These are phyloP conservation scores for Malaclemys terrapin DNA, from an alignment of 2,113 vertebrate species.

Conservation along the genomic window DNA sequence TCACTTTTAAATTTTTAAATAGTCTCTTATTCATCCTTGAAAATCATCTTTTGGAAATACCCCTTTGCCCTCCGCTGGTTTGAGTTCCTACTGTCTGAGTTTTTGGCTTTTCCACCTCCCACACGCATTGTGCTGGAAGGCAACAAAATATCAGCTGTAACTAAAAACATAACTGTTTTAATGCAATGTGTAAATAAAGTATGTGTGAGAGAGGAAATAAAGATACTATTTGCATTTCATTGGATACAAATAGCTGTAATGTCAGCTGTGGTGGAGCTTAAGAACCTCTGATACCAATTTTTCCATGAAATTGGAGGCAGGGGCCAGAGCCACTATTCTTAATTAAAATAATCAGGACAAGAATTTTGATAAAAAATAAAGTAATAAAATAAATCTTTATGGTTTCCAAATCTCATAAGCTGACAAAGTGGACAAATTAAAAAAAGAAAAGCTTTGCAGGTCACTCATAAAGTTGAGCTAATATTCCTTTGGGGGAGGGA, in stretches of 20 bases:
- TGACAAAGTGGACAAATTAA: neutral
- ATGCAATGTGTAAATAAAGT: neutral
- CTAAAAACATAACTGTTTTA: neutral
- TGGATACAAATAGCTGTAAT: accelerated
- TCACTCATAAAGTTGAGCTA: neutral
- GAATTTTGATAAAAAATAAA: neutral
- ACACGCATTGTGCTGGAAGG: neutral
- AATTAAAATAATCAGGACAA: neutral
- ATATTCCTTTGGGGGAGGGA: neutral
- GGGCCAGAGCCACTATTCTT: neutral
- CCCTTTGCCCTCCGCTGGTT: neutral
- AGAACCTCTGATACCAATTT: neutral
- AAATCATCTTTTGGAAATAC: accelerated
- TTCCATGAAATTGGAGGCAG: neutral
- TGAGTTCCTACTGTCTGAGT: neutral
- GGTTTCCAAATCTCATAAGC: neutral
- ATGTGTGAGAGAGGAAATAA: neutral
- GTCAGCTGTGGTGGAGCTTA: neutral
- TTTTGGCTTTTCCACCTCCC: neutral
- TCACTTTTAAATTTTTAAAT: neutral
- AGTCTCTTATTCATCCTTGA: neutral
- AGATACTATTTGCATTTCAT: neutral
- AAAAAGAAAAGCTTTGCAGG: neutral
- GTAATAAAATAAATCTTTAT: neutral
- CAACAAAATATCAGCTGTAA: neutral